These are phyloP conservation scores for Coleophora deauratella DNA, from an alignment of 2,888 invertebrate genomes.

Conservation along the genomic window DNA sequence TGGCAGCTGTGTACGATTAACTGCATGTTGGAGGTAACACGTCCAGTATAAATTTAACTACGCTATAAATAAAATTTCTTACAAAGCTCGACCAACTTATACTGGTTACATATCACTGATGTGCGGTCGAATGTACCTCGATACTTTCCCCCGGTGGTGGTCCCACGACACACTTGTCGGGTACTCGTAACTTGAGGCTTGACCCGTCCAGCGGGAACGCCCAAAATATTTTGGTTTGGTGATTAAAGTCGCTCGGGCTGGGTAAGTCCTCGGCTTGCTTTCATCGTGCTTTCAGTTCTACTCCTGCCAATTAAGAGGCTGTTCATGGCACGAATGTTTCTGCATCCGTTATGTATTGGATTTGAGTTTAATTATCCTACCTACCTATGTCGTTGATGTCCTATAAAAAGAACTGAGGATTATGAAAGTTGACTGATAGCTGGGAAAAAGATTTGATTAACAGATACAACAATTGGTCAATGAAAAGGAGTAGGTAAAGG, in stretches of 20 bases:
- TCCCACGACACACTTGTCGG: conserved; percentile 60
- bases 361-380: background rate
- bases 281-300: conserved; percentile 27
- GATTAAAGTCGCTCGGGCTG: conserved; percentile 54
- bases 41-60: no score
- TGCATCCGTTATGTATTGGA: background rate
- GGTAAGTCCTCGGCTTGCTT: conserved; percentile 38
- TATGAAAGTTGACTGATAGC: no score
- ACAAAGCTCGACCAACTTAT: no score
- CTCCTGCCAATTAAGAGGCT: conserved; percentile 49
- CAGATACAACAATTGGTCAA: no score
- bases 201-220: conserved; percentile 60
- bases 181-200: conserved; percentile 5
- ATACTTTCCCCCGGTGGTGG: conserved; percentile 52
- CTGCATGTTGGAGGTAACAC: no score
- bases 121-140: conserved; percentile 5
- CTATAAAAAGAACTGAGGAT: no score
- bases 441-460: no score
- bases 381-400: no score
- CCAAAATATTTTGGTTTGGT: conserved; percentile 50
- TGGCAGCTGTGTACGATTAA: no score
- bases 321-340: background rate
- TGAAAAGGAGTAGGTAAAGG: no score
- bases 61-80: no score
- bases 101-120: no score